Base-by-base conservation (phyloP, 1,140 invertebrate genomes). In the Drosophila hydei region DNA sequence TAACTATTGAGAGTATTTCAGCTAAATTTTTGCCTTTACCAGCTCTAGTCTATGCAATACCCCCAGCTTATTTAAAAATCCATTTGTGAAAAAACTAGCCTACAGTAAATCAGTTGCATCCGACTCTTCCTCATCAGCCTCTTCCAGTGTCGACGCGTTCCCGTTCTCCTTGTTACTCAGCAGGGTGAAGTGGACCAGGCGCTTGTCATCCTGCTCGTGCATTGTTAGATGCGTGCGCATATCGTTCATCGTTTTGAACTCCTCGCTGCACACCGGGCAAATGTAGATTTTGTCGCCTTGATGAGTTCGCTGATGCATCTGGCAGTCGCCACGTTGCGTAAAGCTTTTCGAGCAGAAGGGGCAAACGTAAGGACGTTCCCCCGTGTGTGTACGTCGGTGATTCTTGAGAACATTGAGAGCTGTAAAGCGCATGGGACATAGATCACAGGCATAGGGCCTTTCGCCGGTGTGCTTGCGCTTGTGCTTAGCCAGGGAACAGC, bases 361-460 rank as follows among this genome's bases (percentile, higher is more conserved):
- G 68, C 93, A 94, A n/a, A 92, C 92, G 45, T 77, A 92, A 1
- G 84, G 93, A 72, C 95, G 95, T 79, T 96, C 95, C 1, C 95
- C 95, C 0, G 95, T 96, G 76, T 96, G 95, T 0, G 94, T 95
- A 3, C 94, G 91, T 68, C 93, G 91, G 78, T 96, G 95, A 62
- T 95, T 94, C 75, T 94, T 94, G 0, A 95, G 88, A 3, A 94
- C 94, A 11, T 94, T 93, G 0, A 94, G 92, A 0, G 93, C 92
- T 0, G 94, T 93, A 64, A 98, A 98, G 69, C 95, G 95, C 92
- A 97, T 94, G 1, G 95, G 94, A 87, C 97, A 98, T 7, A 96
- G 92, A 55, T 98, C 96, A 91, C 97, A 98, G 18, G 94, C 94
- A 85, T 97, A 98, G 0, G 97, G 97, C 75, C 73, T 70, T 64